phyloP scores from a whole-genome alignment of 2,113 vertebrate genomes.

The Lipophrys pholis region DNA sequence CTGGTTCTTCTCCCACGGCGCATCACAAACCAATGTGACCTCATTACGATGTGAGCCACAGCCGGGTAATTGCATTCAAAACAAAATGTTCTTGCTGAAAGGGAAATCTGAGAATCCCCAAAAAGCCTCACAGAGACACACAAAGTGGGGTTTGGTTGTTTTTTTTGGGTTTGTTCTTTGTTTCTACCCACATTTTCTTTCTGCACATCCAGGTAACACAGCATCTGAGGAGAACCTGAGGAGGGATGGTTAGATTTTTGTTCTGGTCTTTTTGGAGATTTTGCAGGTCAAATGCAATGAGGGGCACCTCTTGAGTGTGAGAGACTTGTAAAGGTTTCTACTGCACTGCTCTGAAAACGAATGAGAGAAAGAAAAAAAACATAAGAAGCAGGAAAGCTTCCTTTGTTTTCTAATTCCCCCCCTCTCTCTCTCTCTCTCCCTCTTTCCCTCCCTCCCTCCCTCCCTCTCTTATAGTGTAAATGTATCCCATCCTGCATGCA shows the following conservation, averaged over 20 bases:
- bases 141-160: not conserved
- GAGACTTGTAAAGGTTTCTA: constrained; percentile 29
- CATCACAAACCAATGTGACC: constrained; percentile 65
- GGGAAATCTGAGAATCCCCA: constrained; percentile 33
- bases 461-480: constrained; percentile 39
- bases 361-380: constrained; percentile 5
- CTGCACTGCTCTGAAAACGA: constrained; percentile 55
- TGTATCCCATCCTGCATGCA: constrained; percentile 61
- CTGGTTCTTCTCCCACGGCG: constrained; percentile 38
- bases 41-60: constrained; percentile 64
- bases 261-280: constrained; percentile 11
- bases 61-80: constrained; percentile 57
- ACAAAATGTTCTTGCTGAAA: constrained; percentile 47
- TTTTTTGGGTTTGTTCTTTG: not conserved
- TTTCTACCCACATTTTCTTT: not conserved
- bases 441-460: not conserved
- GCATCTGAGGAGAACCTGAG: not conserved
- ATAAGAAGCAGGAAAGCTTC: constrained; percentile 43
- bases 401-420: constrained; percentile 47
- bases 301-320: constrained; percentile 3
- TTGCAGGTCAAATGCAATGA: constrained; percentile 43
- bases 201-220: constrained; percentile 2
- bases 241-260: constrained; percentile 2
- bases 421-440: not conserved
- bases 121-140: constrained; percentile 3